Conservation (phyloP, 1,140 invertebrate species). For the Calliphora vicina region DNA sequence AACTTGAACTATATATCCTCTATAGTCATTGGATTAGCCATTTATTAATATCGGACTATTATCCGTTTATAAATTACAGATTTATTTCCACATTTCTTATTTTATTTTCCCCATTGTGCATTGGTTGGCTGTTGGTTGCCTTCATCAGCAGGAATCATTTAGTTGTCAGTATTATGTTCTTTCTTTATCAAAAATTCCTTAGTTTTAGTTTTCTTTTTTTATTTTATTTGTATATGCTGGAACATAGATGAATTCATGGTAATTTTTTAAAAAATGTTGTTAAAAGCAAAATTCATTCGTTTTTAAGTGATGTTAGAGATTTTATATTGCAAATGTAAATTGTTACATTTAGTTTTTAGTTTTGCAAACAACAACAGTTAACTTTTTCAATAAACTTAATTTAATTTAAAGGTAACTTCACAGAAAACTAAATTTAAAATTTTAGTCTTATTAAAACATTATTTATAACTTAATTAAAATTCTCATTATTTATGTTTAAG, state of each 20-base stretch:
- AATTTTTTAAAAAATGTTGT: not conserved
- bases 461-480: no score
- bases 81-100: no score
- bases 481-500: no score
- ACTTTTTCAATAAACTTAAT: not conserved
- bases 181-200: not conserved
- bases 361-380: not conserved
- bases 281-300: slow-evolving; percentile 18
- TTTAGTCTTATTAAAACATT: no score
- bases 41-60: no score
- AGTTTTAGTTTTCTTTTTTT: not conserved
- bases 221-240: not conserved
- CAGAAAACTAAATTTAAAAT: no score
- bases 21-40: no score
- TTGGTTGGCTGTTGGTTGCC: not conserved
- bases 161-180: not conserved
- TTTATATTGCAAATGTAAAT: not conserved
- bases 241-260: no score
- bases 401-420: no score
- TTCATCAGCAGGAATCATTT: not conserved
- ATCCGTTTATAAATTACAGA: no score
- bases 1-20: no score
- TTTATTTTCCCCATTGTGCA: no score
- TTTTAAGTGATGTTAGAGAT: slow-evolving; percentile 24
- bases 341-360: not conserved